Percentiles rank a stretch among this genome's conserved stretches.
Conservation (phyloP, 2,797 vertebrate genomes). For the Simalia tracyae region DNA sequence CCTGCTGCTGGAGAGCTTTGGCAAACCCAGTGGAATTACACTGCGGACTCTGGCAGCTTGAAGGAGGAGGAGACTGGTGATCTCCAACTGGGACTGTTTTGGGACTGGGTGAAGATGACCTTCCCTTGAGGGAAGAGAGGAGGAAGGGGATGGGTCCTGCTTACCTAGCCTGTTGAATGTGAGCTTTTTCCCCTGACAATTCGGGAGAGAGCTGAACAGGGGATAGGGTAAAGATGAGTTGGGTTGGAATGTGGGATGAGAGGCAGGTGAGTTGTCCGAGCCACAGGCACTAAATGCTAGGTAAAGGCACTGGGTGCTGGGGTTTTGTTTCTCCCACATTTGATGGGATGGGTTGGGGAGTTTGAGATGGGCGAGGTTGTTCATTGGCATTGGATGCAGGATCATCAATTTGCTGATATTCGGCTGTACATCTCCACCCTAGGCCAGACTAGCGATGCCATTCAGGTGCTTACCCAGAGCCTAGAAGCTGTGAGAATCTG, state of each 20-base stretch:
- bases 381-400: no score
- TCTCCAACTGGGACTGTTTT: not conserved
- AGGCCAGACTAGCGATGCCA: no score
- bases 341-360: not conserved
- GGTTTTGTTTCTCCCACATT: not conserved
- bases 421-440: no score
- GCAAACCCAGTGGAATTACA: no score
- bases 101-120: not conserved
- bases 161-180: not conserved
- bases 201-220: not conserved
- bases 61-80: not conserved
- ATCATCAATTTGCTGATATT: no score
- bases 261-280: not conserved
- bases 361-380: not conserved
- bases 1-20: not conserved
- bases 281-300: not conserved
- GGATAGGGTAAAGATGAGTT: rapidly evolving
- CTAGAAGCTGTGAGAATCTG: no score
- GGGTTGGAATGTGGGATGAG: not conserved
- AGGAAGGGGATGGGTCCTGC: not conserved
- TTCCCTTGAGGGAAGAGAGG: not conserved
- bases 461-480: no score
- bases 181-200: not conserved
- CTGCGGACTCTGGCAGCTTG: not conserved
- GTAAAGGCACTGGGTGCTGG: not conserved